These are phyloP conservation scores for Poecilia latipinna DNA, from an alignment of 2,113 vertebrate species.

Conservation along the genomic window DNA sequence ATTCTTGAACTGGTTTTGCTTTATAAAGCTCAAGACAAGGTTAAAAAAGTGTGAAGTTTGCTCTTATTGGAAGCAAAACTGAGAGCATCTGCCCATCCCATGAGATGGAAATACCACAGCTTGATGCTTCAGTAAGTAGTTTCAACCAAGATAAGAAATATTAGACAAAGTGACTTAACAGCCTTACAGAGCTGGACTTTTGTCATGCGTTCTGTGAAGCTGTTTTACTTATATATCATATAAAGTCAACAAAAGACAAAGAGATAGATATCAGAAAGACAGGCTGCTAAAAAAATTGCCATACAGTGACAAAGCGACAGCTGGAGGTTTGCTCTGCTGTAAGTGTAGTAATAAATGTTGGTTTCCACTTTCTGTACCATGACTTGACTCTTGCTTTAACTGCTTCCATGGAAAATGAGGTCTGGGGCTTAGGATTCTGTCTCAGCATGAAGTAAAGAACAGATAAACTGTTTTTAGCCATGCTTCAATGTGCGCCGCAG, in stretches of 20 bases:
- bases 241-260: conserved; percentile 54
- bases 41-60: conserved; percentile 37
- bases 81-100: conserved; percentile 56
- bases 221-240: conserved; percentile 56
- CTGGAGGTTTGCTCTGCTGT: conserved; percentile 48
- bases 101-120: conserved; percentile 33
- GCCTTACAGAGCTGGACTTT: conserved; percentile 63
- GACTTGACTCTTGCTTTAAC: conserved; percentile 36
- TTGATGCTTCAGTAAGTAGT: conserved; percentile 63
- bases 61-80: conserved; percentile 22
- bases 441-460: conserved; percentile 62
- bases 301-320: conserved; percentile 43
- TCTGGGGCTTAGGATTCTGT: conserved; percentile 59
- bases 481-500: conserved; percentile 72
- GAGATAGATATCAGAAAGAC: conserved; percentile 44
- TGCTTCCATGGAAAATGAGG: conserved; percentile 37
- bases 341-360: conserved; percentile 40
- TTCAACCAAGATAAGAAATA: conserved; percentile 57
- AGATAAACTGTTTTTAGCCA: conserved; percentile 68
- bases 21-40: conserved; percentile 63
- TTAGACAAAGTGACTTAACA: conserved; percentile 51
- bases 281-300: conserved; percentile 34
- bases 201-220: conserved; percentile 55
- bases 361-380: conserved; percentile 38
- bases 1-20: conserved; percentile 37